Evolutionary conservation across 1,140 invertebrate genomes (phyloP).

Genomic region (Drosophila kohkoa): DNA sequence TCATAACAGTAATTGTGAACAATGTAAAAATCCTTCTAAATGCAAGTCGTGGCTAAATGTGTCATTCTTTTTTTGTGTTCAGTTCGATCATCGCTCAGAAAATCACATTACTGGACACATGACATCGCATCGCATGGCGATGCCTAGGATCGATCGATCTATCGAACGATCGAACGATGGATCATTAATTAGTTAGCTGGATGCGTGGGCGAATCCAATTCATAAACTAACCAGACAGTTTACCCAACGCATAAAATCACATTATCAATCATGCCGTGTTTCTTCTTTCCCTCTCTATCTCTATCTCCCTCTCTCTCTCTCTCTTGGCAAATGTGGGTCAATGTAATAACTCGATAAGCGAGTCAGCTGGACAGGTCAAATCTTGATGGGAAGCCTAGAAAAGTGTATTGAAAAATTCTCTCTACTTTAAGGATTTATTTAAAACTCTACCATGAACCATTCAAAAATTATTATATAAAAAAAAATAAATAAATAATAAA

Average conservation of each 20-base stretch:
- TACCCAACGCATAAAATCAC: constrained; percentile 6
- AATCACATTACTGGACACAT: constrained; percentile 39
- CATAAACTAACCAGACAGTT: constrained; percentile 6
- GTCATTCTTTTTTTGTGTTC: constrained; percentile 38
- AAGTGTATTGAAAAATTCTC: neutral
- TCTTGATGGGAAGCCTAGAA: neutral
- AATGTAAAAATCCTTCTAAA: constrained; percentile 68
- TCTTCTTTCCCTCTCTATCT: no score
- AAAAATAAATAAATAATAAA: no score
- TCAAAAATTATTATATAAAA: no score
- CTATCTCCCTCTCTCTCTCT: neutral
- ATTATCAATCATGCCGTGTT: constrained; percentile 3
- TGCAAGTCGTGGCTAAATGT: constrained; percentile 57
- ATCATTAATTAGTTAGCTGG: no score
- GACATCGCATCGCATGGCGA: constrained; percentile 14
- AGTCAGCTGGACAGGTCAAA: neutral
- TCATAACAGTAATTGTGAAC: constrained; percentile 75
- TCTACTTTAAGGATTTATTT: neutral
- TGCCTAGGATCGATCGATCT: constrained; percentile 5
- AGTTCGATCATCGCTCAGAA: constrained; percentile 34
- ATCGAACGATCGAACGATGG: neutral
- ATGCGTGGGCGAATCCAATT: constrained; percentile 7
- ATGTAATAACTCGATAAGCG: constrained; percentile 4
- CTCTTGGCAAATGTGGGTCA: constrained; percentile 1
- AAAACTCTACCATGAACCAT: no score